Evolutionary conservation across 2,888 invertebrate genomes (phyloP).

Genomic region (Proisotoma minuta): DNA sequence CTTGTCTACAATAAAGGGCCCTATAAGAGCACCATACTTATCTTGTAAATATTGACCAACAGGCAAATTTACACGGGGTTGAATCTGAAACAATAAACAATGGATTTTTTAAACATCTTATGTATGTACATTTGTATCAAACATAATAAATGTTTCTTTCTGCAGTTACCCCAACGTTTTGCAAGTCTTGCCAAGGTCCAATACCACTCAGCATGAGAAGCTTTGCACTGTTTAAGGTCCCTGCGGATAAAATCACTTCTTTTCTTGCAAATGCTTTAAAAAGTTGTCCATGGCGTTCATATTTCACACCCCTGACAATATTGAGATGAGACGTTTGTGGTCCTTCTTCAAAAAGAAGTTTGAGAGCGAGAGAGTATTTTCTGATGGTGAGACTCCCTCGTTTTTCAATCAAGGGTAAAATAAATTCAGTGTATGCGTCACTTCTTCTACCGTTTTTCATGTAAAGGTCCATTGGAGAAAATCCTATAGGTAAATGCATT

Average conservation of each 20-base stretch:
- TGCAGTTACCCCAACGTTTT: slow-evolving; percentile 28
- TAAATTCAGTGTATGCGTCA: slow-evolving; percentile 30
- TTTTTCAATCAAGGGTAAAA: slow-evolving; percentile 23
- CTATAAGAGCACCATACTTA: slow-evolving; percentile 37
- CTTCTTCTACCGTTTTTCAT: slow-evolving; percentile 33
- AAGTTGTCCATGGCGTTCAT: slow-evolving; percentile 29
- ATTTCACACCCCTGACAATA: slow-evolving; percentile 32
- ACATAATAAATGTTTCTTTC: not conserved
- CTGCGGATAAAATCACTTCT: slow-evolving; percentile 38
- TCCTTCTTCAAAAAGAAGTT: slow-evolving; percentile 24
- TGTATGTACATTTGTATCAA: not conserved
- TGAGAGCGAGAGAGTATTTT: slow-evolving; percentile 27
- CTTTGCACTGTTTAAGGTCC: slow-evolving; percentile 27
- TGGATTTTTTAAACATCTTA: not conserved
- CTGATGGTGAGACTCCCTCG: slow-evolving; percentile 22
- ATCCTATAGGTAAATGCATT: slow-evolving; percentile 19
- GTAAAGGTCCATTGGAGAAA: slow-evolving; percentile 40
- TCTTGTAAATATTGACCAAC: slow-evolving; percentile 42
- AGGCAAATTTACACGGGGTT: slow-evolving; percentile 32
- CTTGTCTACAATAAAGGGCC: slow-evolving; percentile 33
- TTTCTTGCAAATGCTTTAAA: slow-evolving; percentile 21
- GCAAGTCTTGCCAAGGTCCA: slow-evolving; percentile 30
- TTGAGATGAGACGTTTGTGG: slow-evolving; percentile 5
- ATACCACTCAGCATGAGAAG: slow-evolving; percentile 28
- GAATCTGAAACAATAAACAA: slow-evolving; percentile 20